These are phyloP conservation scores for Chaetogeoica ovagalla DNA, from an alignment of 2,888 invertebrate genomes.

Conservation along the genomic window DNA sequence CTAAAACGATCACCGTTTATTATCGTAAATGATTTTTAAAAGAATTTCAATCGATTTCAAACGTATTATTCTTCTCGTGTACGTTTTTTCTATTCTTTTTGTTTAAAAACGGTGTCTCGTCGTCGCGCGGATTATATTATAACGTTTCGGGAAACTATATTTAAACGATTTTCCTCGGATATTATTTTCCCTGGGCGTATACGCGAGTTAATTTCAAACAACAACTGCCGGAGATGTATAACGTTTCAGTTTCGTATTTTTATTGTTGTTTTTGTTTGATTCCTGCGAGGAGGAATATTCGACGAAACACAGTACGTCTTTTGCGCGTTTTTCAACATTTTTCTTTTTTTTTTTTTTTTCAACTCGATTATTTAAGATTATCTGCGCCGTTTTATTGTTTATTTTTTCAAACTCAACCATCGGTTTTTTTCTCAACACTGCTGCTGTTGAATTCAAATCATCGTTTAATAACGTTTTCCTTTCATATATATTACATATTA, in stretches of 20 bases:
- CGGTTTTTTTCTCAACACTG: background rate
- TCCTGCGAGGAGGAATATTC: background rate
- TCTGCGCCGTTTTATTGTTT: background rate
- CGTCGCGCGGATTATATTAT: no score
- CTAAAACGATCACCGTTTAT: no score
- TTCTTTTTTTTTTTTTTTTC: background rate
- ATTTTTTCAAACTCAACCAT: background rate
- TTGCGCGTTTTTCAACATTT: background rate
- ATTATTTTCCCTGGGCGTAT: background rate
- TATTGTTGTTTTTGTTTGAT: background rate
- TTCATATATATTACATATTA: background rate
- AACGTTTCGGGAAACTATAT: no score
- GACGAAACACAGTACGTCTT: background rate
- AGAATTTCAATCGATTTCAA: no score
- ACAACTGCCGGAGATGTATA: background rate
- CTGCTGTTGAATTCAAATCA: background rate
- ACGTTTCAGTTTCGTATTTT: no score
- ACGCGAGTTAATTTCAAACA: background rate
- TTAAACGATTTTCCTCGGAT: background rate
- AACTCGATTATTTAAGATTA: constrained; percentile 1
- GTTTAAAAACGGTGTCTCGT: background rate
- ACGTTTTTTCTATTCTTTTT: background rate
- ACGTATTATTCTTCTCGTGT: no score
- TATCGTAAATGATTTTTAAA: no score
- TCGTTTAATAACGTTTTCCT: background rate